A percentile compares a stretch with the other conserved stretches of the same genome.
phyloP scores from a whole-genome alignment of 2,888 invertebrate genomes.

The Dasypogon diadema region DNA sequence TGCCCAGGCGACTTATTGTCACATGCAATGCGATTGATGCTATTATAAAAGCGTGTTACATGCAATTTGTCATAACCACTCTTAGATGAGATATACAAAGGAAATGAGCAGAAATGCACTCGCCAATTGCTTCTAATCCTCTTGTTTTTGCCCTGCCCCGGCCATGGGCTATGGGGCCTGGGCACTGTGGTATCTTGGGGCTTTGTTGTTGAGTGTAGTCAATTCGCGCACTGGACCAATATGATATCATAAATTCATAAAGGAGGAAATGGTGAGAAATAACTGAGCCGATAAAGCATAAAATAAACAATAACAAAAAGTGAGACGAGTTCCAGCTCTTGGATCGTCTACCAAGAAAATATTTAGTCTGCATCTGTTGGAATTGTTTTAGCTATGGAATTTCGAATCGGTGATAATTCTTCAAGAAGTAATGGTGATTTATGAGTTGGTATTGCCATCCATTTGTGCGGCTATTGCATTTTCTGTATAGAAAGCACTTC shows the following conservation, averaged over 20 bases:
- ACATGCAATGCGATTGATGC: constrained; percentile 34
- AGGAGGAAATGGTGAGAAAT: constrained; percentile 34
- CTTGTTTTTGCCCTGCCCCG: not conserved
- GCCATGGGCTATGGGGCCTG: not conserved
- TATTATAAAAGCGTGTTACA: constrained; percentile 31
- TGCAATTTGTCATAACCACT: constrained; percentile 22
- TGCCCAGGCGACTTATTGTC: constrained; percentile 11
- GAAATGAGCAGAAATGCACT: constrained; percentile 39
- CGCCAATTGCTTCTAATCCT: constrained; percentile 38
- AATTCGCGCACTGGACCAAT: constrained; percentile 17
- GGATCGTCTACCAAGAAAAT: not conserved
- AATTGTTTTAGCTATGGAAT: not conserved
- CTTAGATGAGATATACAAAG: constrained; percentile 1
- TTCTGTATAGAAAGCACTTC: too few relatives aligned
- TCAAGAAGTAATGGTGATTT: too few relatives aligned
- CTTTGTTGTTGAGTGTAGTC: not conserved
- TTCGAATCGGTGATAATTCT: not conserved
- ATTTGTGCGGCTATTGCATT: too few relatives aligned
- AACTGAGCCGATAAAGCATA: constrained; percentile 18
- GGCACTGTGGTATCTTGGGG: too few relatives aligned
- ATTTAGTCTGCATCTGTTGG: constrained; percentile 14
- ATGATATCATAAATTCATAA: constrained; percentile 42
- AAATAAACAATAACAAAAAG: constrained; percentile 25
- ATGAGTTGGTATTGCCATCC: not conserved
- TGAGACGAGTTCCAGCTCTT: not conserved